Percentiles rank a stretch among this genome's conserved stretches.
Evolutionary conservation across 2,888 invertebrate species (phyloP).

Genomic region (Antheraea assamensis): DNA sequence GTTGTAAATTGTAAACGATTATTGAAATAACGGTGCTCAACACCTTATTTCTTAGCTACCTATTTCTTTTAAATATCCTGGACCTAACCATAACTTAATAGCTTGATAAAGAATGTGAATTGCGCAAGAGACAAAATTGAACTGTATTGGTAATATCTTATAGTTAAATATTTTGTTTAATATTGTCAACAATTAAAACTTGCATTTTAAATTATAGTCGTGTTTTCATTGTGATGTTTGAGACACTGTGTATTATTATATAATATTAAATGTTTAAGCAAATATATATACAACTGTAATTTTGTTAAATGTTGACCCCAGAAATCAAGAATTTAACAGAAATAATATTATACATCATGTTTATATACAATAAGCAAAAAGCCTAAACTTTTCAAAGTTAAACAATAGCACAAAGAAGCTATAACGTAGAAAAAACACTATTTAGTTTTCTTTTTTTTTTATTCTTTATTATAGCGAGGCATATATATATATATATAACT

Average conservation of each 20-base stretch:
- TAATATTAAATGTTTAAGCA: no score
- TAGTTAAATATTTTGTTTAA: no score
- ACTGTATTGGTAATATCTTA: not conserved
- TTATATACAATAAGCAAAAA: not conserved
- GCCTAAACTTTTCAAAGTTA: not conserved
- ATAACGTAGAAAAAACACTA: not conserved
- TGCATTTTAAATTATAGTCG: no score
- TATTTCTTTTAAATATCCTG: not conserved
- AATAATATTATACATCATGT: no score
- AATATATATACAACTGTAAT: no score
- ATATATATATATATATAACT: slow-evolving; percentile 3
- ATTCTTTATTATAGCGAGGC: slow-evolving; percentile 20
- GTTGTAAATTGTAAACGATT: slow-evolving; percentile 4
- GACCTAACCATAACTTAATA: not conserved
- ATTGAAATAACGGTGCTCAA: not conserved
- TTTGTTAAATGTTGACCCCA: no score
- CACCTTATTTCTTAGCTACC: slow-evolving; percentile 9
- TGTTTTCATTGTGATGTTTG: no score
- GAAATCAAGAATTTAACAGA: no score
- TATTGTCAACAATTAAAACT: no score
- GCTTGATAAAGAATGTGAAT: not conserved
- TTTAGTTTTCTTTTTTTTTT: not conserved
- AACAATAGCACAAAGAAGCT: not conserved
- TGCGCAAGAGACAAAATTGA: not conserved
- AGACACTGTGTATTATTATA: no score